phyloP scores from a whole-genome alignment of 1,140 invertebrate genomes.

The Mamestra configurata region DNA sequence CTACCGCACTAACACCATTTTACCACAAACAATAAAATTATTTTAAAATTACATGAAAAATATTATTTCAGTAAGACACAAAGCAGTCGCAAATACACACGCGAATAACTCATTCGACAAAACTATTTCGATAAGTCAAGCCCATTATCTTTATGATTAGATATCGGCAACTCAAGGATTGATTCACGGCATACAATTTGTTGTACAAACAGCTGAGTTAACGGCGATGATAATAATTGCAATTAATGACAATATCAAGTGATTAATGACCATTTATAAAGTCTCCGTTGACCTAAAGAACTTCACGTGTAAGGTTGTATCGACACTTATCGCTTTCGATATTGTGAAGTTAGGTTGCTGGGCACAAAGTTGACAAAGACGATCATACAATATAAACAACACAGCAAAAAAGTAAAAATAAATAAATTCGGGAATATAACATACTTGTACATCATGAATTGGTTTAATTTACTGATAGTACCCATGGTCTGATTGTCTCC shows the following conservation, averaged over 20 bases:
- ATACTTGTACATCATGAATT: no score
- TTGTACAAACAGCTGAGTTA: not conserved
- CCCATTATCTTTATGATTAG: constrained; percentile 82
- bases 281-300: constrained; percentile 29
- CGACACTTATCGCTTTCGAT: not conserved
- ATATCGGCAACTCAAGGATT: constrained; percentile 80
- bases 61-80: constrained; percentile 15
- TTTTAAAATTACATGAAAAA: not conserved
- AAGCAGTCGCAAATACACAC: constrained; percentile 48
- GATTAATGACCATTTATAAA: constrained; percentile 27
- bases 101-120: constrained; percentile 68
- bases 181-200: constrained; percentile 56
- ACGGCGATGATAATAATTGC: constrained; percentile 37
- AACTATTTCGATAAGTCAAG: constrained; percentile 77
- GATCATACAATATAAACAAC: no score
- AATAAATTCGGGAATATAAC: no score
- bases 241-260: constrained; percentile 51
- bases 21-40: not conserved
- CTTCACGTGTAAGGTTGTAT: not conserved
- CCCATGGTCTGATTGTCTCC: no score
- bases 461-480: not conserved
- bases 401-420: no score
- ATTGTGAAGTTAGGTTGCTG: not conserved
- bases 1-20: constrained; percentile 33
- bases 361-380: no score